Conservation (phyloP, 2,888 invertebrate genomes). For the Parnassius glacialis region DNA sequence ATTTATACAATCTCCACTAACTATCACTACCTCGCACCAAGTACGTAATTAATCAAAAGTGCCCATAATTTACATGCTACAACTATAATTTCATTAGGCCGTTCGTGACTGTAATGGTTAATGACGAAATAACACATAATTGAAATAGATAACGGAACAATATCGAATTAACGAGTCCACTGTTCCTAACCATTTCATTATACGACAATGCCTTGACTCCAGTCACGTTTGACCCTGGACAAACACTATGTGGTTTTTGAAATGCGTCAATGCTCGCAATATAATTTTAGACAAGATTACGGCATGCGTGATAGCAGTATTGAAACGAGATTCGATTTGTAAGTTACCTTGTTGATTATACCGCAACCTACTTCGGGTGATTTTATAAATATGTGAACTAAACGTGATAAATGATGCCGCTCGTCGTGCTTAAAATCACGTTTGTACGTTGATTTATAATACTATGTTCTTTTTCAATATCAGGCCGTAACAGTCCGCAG, state of each 20-base stretch:
- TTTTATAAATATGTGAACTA: neutral
- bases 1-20: conserved; percentile 4
- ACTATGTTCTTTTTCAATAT: too few relatives aligned
- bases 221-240: conserved; percentile 47
- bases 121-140: conserved; percentile 69
- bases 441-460: too few relatives aligned
- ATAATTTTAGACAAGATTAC: conserved; percentile 1
- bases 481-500: too few relatives aligned
- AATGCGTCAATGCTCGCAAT: conserved; percentile 6
- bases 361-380: neutral
- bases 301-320: neutral
- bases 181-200: conserved; percentile 44
- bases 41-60: conserved; percentile 23
- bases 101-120: conserved; percentile 62
- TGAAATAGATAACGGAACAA: conserved; percentile 70
- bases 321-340: neutral
- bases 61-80: conserved; percentile 55
- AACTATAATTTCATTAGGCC: conserved; percentile 46
- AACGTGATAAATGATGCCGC: too few relatives aligned
- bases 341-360: neutral
- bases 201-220: conserved; percentile 57
- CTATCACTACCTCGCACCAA: conserved; percentile 8
- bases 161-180: conserved; percentile 46
- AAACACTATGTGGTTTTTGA: conserved; percentile 30
- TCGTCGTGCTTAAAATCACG: too few relatives aligned